Conservation (phyloP, 2,797 vertebrate genomes). For the Manis javanica region DNA sequence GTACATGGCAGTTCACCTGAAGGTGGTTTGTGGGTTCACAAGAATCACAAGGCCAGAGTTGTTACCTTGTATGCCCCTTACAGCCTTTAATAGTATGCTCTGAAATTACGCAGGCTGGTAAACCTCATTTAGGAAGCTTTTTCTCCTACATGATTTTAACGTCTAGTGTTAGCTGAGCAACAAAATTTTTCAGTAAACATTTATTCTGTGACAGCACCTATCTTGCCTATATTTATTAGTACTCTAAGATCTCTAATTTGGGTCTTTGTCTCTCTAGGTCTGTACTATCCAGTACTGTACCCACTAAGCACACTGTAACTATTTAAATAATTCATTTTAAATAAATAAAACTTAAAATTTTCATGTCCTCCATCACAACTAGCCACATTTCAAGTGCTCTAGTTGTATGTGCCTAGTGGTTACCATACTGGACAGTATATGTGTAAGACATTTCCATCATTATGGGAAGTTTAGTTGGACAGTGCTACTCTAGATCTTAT, state of each 20-base stretch:
- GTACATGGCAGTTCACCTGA: constrained; percentile 38
- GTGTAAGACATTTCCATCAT: background rate
- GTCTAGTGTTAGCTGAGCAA: constrained; percentile 40
- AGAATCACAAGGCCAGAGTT: constrained; percentile 36
- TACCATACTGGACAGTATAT: background rate
- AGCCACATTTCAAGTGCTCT: constrained; percentile 27
- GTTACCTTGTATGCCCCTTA: constrained; percentile 2
- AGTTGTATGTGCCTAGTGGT: background rate
- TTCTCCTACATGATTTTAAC: constrained; percentile 47
- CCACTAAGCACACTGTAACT: background rate
- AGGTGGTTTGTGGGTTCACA: constrained; percentile 53
- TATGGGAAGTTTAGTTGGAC: background rate
- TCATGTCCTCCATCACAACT: background rate
- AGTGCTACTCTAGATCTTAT: background rate
- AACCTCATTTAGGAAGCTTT: constrained; percentile 54
- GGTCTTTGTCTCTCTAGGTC: constrained; percentile 27
- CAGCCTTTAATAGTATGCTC: constrained; percentile 47
- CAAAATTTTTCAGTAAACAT: background rate
- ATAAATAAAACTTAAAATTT: constrained; percentile 30
- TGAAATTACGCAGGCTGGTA: constrained; percentile 38
- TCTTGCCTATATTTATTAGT: background rate
- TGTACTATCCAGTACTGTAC: background rate
- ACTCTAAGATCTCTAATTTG: constrained; percentile 56
- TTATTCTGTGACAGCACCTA: background rate
- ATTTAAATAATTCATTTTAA: constrained; percentile 43